Percentiles rank a stretch among this genome's conserved stretches.
Evolutionary conservation across 37 sponge, comb jelly and placozoan species (phyloP).

Genomic region (Crambe crambe): DNA sequence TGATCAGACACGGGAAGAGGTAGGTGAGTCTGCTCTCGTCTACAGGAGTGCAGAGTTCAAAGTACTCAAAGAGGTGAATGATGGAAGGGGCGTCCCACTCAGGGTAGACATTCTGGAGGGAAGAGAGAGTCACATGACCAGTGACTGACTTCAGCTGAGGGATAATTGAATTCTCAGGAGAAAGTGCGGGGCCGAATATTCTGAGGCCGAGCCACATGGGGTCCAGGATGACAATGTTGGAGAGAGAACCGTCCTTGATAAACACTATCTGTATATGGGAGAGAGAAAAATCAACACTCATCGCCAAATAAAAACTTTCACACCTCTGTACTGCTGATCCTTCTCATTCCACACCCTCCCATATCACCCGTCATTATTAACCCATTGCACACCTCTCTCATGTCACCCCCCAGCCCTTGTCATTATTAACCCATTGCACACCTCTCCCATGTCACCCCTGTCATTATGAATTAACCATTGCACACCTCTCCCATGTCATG

Average conservation of each 20-base stretch:
- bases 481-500: constrained; percentile 87
- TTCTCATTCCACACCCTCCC: neutral
- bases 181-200: constrained; percentile 82
- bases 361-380: neutral
- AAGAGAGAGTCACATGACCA: constrained; percentile 58
- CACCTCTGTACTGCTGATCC: neutral
- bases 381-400: neutral
- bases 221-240: constrained; percentile 77
- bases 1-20: constrained; percentile 83
- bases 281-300: neutral
- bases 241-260: constrained; percentile 52
- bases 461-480: neutral
- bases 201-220: constrained; percentile 74
- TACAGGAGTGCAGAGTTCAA: constrained; percentile 75
- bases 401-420: neutral
- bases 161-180: constrained; percentile 67
- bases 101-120: constrained; percentile 65
- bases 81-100: constrained; percentile 69
- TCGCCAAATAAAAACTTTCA: neutral
- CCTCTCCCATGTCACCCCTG: too few relatives aligned
- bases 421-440: too few relatives aligned
- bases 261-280: constrained; percentile 55
- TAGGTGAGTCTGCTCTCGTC: constrained; percentile 26
- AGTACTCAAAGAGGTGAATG: constrained; percentile 78
- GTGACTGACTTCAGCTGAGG: constrained; percentile 74